phyloP scores from a whole-genome alignment of 1,140 invertebrate genomes.

The Coptotermes formosanus region DNA sequence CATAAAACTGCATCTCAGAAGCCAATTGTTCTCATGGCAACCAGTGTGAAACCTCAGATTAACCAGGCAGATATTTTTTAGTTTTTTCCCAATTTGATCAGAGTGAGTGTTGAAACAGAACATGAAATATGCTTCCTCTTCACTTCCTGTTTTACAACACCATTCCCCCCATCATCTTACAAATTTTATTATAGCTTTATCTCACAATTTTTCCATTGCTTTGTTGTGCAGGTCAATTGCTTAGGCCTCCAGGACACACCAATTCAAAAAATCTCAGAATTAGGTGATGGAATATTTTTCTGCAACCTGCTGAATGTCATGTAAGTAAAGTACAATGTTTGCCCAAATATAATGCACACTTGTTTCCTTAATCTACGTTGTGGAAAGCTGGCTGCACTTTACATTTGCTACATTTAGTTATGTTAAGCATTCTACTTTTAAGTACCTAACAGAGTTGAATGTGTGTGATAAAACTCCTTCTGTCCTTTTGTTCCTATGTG shows the following conservation, averaged over 20 bases:
- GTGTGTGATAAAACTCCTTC: not conserved
- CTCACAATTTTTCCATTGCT: too few species aligned
- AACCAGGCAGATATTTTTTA: not conserved
- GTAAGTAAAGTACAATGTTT: not conserved
- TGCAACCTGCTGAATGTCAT: not conserved
- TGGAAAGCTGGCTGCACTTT: not conserved
- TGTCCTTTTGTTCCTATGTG: too few species aligned
- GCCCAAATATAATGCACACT: not conserved
- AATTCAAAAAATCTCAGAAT: not conserved
- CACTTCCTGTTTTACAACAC: not conserved
- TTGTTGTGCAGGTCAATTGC: not conserved
- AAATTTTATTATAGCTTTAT: too few species aligned
- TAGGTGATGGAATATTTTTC: not conserved
- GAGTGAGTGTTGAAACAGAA: not conserved
- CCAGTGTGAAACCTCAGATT: too few species aligned
- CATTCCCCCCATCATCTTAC: too few species aligned
- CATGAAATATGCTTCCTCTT: not conserved
- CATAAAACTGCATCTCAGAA: too few species aligned
- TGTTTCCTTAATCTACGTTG: not conserved
- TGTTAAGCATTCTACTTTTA: too few species aligned
- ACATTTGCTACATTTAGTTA: not conserved
- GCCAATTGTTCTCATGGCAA: too few species aligned
- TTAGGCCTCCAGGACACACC: not conserved
- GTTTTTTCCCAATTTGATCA: not conserved
- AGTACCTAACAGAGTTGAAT: not conserved